Conservation (phyloP, 2,797 vertebrate species). For the Nyctalus aviator region DNA sequence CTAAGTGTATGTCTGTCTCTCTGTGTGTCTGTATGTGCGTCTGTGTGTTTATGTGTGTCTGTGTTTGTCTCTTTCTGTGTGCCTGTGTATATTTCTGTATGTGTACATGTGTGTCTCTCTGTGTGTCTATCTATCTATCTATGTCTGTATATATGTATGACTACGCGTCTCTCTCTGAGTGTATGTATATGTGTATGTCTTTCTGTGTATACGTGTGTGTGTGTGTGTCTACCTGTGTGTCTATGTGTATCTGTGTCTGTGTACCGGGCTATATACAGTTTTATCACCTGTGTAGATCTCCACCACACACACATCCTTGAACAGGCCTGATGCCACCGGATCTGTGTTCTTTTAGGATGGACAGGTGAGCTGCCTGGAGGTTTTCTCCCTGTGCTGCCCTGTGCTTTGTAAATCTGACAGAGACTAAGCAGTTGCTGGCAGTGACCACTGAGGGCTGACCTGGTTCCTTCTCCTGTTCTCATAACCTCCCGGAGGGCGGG, state of each 20-base stretch:
- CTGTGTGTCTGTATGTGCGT: fast-evolving
- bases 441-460: fast-evolving
- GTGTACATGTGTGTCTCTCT: background rate
- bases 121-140: background rate
- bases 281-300: fast-evolving
- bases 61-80: background rate
- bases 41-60: too few species aligned
- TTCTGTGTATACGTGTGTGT: too few species aligned
- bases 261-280: too few species aligned
- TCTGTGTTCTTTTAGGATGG: too few species aligned
- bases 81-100: background rate
- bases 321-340: fast-evolving
- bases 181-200: fast-evolving
- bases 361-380: background rate
- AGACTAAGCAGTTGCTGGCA: background rate
- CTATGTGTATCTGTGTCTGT: too few species aligned
- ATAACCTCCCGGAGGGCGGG: fast-evolving
- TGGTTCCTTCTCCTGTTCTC: background rate
- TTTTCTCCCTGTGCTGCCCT: background rate
- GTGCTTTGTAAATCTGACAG: too few species aligned
- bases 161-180: too few species aligned
- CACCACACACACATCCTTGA: fast-evolving
- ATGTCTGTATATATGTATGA: fast-evolving
- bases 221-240: too few species aligned
- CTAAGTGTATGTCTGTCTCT: background rate